These are phyloP conservation scores for Triplophysa yarkandensis DNA, from an alignment of 2,797 vertebrate genomes.

Conservation along the genomic window DNA sequence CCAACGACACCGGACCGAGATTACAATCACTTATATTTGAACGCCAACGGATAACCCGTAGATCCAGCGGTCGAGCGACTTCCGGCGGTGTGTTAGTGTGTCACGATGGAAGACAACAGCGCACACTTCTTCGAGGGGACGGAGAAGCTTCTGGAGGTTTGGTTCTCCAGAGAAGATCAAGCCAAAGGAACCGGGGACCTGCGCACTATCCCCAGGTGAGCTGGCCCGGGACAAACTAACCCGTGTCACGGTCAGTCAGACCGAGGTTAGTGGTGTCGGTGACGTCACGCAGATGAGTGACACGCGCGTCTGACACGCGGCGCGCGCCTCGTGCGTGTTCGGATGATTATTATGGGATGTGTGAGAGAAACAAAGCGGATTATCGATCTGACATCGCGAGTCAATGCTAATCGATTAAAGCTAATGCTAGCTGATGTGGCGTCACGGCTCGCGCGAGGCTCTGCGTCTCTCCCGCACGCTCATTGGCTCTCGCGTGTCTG, in stretches of 20 bases:
- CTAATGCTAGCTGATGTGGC: constrained; percentile 27
- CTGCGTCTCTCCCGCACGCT: too few species aligned
- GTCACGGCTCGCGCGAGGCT: background rate
- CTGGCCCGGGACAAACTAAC: too few species aligned
- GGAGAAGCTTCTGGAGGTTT: constrained; percentile 97
- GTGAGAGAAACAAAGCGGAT: too few species aligned
- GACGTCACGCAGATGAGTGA: constrained; percentile 5
- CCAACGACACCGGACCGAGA: constrained; percentile 89
- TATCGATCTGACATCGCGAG: too few species aligned
- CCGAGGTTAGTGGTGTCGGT: background rate
- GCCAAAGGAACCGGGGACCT: constrained; percentile 94
- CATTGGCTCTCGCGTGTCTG: too few species aligned
- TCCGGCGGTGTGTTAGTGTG: constrained; percentile 91
- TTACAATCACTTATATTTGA: too few species aligned
- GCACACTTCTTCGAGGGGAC: constrained; percentile 99
- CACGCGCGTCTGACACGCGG: constrained; percentile 27
- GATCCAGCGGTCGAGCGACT: too few species aligned
- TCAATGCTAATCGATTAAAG: constrained; percentile 10
- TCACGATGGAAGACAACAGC: constrained; percentile 94
- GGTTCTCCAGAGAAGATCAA: constrained; percentile 92
- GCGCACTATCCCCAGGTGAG: constrained; percentile 92
- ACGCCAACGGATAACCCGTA: too few species aligned
- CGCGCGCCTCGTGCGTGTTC: too few species aligned
- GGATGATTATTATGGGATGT: too few species aligned
- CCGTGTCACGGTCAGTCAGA: too few species aligned